phyloP scores from a whole-genome alignment of 2,797 vertebrate species.

The Lagorchestes hirsutus region DNA sequence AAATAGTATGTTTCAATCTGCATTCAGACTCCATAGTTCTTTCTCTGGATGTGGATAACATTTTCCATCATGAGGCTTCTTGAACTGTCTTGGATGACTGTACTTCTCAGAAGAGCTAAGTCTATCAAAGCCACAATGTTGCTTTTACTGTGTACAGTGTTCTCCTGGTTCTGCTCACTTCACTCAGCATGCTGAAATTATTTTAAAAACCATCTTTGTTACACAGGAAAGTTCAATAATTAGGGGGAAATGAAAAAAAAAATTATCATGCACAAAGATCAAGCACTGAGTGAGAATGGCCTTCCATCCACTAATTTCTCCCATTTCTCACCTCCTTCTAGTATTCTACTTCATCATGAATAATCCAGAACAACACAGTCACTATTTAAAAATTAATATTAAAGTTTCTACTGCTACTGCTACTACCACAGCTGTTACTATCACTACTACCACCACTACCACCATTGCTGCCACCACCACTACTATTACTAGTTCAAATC shows the following conservation, averaged over 20 bases:
- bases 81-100: neutral
- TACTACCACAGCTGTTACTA: no score
- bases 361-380: neutral
- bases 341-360: constrained; percentile 14
- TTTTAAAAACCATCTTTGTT: neutral
- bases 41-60: neutral
- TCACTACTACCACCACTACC: no score
- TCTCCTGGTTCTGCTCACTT: neutral
- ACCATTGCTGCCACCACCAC: no score
- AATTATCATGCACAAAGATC: neutral
- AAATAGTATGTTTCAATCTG: neutral
- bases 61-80: neutral
- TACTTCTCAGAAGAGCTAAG: no score
- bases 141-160: neutral
- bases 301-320: neutral
- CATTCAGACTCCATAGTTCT: neutral
- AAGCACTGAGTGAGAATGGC: neutral
- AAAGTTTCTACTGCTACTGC: neutral
- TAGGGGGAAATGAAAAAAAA: neutral
- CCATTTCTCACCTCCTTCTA: constrained; percentile 17
- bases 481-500: no score
- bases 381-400: neutral
- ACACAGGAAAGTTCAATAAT: neutral
- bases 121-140: neutral
- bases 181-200: neutral